Evolutionary conservation across 2,113 vertebrate species (phyloP).

Genomic region (Phrynocephalus versicolor): DNA sequence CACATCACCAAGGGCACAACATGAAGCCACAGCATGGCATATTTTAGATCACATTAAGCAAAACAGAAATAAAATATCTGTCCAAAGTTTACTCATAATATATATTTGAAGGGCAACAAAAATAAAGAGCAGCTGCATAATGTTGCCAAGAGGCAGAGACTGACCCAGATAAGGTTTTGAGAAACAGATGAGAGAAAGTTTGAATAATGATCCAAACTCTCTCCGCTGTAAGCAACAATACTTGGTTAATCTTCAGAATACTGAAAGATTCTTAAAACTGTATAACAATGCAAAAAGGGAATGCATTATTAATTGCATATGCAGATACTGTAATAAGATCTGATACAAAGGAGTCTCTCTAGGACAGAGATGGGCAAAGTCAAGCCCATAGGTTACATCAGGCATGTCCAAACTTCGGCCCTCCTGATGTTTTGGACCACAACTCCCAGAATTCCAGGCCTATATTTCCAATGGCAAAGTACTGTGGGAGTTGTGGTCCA

Average conservation of each 20-base stretch:
- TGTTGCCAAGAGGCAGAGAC: not conserved
- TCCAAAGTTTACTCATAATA: not conserved
- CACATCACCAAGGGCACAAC: not conserved
- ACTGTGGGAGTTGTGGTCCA: no score
- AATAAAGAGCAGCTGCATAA: not conserved
- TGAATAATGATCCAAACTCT: not conserved
- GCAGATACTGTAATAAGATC: not conserved
- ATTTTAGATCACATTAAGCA: constrained; percentile 21
- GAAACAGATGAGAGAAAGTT: not conserved
- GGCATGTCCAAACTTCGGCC: no score
- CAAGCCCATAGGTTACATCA: no score
- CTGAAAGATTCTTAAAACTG: not conserved
- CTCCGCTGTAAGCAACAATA: not conserved
- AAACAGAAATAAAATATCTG: not conserved
- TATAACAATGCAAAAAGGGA: not conserved
- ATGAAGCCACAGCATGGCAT: not conserved
- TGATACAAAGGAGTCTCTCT: not conserved
- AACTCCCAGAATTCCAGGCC: no score
- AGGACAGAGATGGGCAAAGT: no score
- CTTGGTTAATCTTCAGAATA: not conserved
- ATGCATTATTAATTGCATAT: not conserved
- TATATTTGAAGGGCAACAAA: not conserved
- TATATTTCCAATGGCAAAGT: no score
- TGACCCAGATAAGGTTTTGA: not conserved
- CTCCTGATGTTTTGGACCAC: no score